phyloP scores from a whole-genome alignment of 2,888 invertebrate genomes.

The Mythimna albipuncta region DNA sequence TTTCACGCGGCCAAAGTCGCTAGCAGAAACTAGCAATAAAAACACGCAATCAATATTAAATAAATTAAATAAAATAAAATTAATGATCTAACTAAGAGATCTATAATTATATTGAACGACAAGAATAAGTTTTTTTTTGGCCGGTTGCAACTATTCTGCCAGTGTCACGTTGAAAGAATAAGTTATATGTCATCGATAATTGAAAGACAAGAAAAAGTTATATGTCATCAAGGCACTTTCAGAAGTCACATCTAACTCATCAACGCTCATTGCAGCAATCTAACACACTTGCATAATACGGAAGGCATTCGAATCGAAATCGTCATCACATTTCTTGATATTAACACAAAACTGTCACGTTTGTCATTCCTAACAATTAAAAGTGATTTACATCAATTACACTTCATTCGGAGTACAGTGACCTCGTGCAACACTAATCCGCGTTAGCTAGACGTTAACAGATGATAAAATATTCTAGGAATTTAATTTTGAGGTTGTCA shows the following conservation, averaged over 20 bases:
- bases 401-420: constrained; percentile 40
- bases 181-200: not conserved
- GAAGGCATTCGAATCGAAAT: constrained; percentile 10
- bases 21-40: not conserved
- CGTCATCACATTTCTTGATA: constrained; percentile 30
- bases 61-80: not conserved
- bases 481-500: constrained; percentile 4
- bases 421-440: constrained; percentile 50
- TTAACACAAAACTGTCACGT: constrained; percentile 27
- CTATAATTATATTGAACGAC: not conserved
- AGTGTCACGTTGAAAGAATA: no score
- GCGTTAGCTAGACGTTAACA: not conserved
- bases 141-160: no score
- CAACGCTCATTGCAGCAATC: not conserved
- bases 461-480: not conserved
- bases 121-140: not conserved
- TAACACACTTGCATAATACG: constrained; percentile 3
- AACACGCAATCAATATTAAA: not conserved
- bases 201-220: not conserved
- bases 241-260: not conserved
- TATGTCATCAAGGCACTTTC: not conserved
- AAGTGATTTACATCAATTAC: constrained; percentile 62
- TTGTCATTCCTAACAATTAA: constrained; percentile 50
- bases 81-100: not conserved
- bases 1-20: no score